Conservation (phyloP, 1,140 invertebrate species). For the Zaprionus vittiger region DNA sequence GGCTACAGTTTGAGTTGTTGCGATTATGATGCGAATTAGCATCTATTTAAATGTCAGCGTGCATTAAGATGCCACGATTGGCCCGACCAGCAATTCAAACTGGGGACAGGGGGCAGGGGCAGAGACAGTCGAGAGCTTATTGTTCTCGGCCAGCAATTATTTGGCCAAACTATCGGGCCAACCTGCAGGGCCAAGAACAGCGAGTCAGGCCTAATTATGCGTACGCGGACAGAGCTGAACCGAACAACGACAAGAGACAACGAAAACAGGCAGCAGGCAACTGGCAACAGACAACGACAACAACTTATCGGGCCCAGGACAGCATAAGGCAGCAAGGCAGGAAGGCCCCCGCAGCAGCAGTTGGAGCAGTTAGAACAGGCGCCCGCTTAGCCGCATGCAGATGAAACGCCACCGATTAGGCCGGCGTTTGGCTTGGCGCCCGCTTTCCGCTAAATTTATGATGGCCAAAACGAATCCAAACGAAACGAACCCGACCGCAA, state of each 20-base stretch:
- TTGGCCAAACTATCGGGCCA: slow-evolving; percentile 53
- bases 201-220: slow-evolving; percentile 74
- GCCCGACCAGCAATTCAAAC: background rate
- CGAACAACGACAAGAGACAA: slow-evolving; percentile 43
- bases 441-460: slow-evolving; percentile 65
- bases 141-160: slow-evolving; percentile 73
- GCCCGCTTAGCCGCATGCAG: slow-evolving; percentile 33
- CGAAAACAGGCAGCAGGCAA: slow-evolving; percentile 51
- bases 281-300: slow-evolving; percentile 50
- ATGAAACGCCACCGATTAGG: slow-evolving; percentile 81
- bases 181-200: slow-evolving; percentile 44
- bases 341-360: background rate
- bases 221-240: slow-evolving; percentile 64
- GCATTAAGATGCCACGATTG: slow-evolving; percentile 81
- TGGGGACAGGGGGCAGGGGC: background rate
- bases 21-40: slow-evolving; percentile 79
- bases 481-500: slow-evolving; percentile 52
- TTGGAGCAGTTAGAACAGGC: slow-evolving; percentile 24
- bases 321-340: background rate
- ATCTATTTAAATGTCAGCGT: slow-evolving; percentile 77
- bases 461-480: slow-evolving; percentile 71
- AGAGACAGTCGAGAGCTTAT: slow-evolving; percentile 39
- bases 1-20: slow-evolving; percentile 24
- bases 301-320: slow-evolving; percentile 24
- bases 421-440: slow-evolving; percentile 44